Base-by-base conservation (phyloP, 2,113 vertebrate genomes). In the Trogon surrucura region DNA sequence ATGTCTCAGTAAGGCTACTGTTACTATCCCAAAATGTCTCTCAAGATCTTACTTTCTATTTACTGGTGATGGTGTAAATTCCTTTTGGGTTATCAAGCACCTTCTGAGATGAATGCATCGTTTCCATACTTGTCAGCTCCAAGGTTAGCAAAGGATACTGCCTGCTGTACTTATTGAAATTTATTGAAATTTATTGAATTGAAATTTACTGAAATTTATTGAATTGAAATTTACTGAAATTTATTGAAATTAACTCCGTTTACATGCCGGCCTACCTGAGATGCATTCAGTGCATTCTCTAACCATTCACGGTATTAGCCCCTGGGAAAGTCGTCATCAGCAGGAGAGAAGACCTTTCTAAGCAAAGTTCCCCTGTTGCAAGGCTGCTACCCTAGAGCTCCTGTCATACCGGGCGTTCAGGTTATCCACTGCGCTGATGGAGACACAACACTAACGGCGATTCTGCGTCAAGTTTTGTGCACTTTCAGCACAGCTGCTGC, bases 121-220 rank as follows among this genome's bases (percentile, higher is more conserved):
- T 56, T 94, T 90, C 88, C 70, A 73, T 71, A 30, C 29, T 48
- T 66, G 93, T 70, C 75, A 87, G 26, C 50, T 44, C 60, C 89
- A 87, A 85, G 80, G 75, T 95, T 85, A 89, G 60, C 64, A 80
- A 88, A 92, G 75, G 62, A 66, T 67, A 53, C 81, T 60, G 71
- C 77, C 80, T 95, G 60, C 88, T 67, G n/a, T n/a, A n/a, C n/a
- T n/a, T n/a, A n/a, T n/a, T n/a, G n/a, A n/a, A n/a, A 79, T 56
- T 75, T 60, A 78, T 3, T 88, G 67, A 79, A 92, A 93, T 81
- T 50, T n/a, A n/a, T n/a, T n/a, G n/a, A n/a, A n/a, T n/a, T n/a
- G n/a, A n/a, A n/a, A n/a, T n/a, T n/a, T n/a, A n/a, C n/a, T n/a
- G n/a, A n/a, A n/a, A n/a, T n/a, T n/a, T n/a, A n/a, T n/a, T n/a